phyloP scores from a whole-genome alignment of 1,140 invertebrate species.

The Pseudomyrmex flavicornis region DNA sequence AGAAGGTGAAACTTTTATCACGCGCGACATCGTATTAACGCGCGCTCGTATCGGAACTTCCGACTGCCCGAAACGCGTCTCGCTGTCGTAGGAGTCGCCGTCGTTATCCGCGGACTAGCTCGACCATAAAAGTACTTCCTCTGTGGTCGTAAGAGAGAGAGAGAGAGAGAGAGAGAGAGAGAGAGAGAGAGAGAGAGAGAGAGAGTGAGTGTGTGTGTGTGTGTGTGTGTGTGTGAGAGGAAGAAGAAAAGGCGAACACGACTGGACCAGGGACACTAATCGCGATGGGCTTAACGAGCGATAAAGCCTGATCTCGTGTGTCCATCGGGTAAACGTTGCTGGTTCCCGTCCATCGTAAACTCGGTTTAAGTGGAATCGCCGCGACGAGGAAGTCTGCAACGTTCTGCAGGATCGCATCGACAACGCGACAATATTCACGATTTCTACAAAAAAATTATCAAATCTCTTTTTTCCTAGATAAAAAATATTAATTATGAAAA shows the following conservation, averaged over 20 bases:
- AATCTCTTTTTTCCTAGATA: background rate
- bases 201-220: too few relatives aligned
- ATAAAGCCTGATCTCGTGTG: slow-evolving; percentile 46
- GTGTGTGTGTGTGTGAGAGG: too few relatives aligned
- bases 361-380: slow-evolving; percentile 49
- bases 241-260: background rate
- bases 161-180: too few relatives aligned
- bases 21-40: slow-evolving; percentile 39
- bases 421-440: slow-evolving; percentile 1
- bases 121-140: slow-evolving; percentile 34
- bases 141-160: background rate
- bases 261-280: slow-evolving; percentile 42
- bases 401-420: background rate
- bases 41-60: slow-evolving; percentile 39
- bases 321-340: slow-evolving; percentile 55
- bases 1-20: slow-evolving; percentile 25
- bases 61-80: slow-evolving; percentile 30
- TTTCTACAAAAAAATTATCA: slow-evolving; percentile 1
- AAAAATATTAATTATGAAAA: background rate
- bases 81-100: slow-evolving; percentile 22
- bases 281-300: slow-evolving; percentile 57
- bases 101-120: background rate
- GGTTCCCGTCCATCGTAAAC: slow-evolving; percentile 38
- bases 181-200: background rate
- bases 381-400: slow-evolving; percentile 40